These are phyloP conservation scores for Trichonephila clavata DNA, from an alignment of 1,140 invertebrate species.

Conservation along the genomic window DNA sequence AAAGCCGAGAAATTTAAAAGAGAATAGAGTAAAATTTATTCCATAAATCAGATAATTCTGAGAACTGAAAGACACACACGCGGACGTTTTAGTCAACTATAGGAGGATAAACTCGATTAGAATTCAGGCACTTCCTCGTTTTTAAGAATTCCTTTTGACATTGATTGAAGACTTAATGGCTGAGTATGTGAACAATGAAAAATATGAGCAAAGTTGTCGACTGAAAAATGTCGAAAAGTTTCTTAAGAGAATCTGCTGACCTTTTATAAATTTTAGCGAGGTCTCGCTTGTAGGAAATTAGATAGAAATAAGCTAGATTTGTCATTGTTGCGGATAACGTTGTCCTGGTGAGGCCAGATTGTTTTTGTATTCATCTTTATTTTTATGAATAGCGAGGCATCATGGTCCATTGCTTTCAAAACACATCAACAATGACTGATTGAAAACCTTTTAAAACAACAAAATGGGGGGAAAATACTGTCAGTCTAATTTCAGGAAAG, in stretches of 20 bases:
- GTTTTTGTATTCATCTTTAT: neutral
- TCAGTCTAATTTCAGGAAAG: too few species aligned
- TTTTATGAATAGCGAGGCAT: neutral
- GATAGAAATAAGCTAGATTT: neutral
- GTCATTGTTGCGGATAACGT: neutral
- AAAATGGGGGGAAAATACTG: too few species aligned
- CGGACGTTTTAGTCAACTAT: neutral
- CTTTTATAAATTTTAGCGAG: neutral
- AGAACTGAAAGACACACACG: neutral
- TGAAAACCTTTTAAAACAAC: too few species aligned
- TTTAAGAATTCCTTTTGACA: slow-evolving; percentile 23
- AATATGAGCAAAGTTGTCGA: neutral
- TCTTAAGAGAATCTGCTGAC: slow-evolving; percentile 34
- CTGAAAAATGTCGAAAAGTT: neutral
- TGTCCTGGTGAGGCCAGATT: neutral
- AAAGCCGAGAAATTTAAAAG: neutral
- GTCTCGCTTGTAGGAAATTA: slow-evolving; percentile 29
- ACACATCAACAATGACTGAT: too few species aligned
- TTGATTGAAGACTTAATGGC: slow-evolving; percentile 61
- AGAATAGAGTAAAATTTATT: neutral
- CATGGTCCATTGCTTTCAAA: neutral
- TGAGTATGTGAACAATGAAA: slow-evolving; percentile 16
- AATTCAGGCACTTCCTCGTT: slow-evolving; percentile 49
- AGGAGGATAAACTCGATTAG: slow-evolving; percentile 40
- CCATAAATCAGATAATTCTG: neutral